Base-by-base conservation (phyloP, 2,888 invertebrate genomes). In the Lycophotia porphyrea region DNA sequence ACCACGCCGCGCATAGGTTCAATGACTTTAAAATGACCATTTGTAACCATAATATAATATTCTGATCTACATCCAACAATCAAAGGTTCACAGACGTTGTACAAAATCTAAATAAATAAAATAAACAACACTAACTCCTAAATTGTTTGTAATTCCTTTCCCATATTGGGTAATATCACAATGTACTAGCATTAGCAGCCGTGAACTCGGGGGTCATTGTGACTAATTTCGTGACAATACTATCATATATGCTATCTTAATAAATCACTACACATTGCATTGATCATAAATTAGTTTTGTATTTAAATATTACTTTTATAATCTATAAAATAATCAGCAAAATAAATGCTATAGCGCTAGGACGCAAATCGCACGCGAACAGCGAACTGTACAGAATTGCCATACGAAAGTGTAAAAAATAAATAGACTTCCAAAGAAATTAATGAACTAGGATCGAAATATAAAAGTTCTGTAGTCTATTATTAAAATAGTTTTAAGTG, bases 281-380 rank as follows among this genome's bases (percentile, higher is more conserved):
- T 87, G 65, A 79, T 79, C 78, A 47, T 74, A 83, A 76, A 80
- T 84, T 70, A 73, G 72, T 60, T 75, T 75, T 55, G 27, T 73
- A 72, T 81, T 80, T 79, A 68, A 42, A 80, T 81, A 85, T 77
- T 78, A 86, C 76, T 87, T 84, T 70, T 69, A 82, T 83, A 87
- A 84, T 88, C 85, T 87, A 82, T 86, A 87, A 84, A 91, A 84
- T 89, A 87, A 81, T 86, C 84, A 88, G 74, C 88, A 91, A 93
- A 93, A 90, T 90, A 91, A 90, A 90, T 90, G 87, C 89, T 89
- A 87, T 74, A 82, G 79, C 83, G 87, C 89, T 91, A 91, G 94
- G 94, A 95, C 95, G 95, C 95, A 95, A 95, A 93, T 93, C 89
- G 91, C 94, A 95, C 92, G 94, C 94, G 93, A 94, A 93, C 92